Base-by-base conservation (phyloP, 1,140 invertebrate genomes). In the Chrysoperla carnea region DNA sequence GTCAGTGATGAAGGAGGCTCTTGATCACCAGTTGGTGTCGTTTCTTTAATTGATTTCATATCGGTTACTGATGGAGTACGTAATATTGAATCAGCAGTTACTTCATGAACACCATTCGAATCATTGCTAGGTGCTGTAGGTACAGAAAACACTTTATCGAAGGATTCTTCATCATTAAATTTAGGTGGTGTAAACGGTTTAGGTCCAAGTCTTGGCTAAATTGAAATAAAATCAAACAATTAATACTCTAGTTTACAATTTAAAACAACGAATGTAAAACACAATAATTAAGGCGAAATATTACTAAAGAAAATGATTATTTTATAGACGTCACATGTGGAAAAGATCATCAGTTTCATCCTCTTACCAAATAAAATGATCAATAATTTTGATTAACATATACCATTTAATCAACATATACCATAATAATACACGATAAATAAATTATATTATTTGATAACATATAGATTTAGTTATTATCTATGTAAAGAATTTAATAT, bases 181-280 rank as follows among this genome's bases (percentile, higher is more conserved):
- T 75, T 72, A 14, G 80, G 76, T 14, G 80, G 75, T 36, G 82
- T 81, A 52, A 85, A 86, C 8, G 83, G 83, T 55, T 84, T 85
- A 14, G 82, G 83, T 15, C 83, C 83, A 8, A 86, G 66, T 12
- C 81, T 72, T 13, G 82, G 83, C 83, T 85, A 63, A 33, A 33
- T 11, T 12, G 3, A 33, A n/a, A 23, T 23, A 23, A 3, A 43
- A 57, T 33, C 31, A 12, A 4, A 12, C 4, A 4, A 33, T 33
- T 33, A 33, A 33, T 2, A 33, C 6, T 33, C 6, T 33, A 7
- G 31, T 33, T 12, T 9, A 33, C 2, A 23, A 23, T 3, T 23
- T 23, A 23, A 23, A 23, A 23, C 17, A 23, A 23, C 5, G 17
- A 23, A 23, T 23, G 17, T 23, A 23, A 23, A 23, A 23, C n/a